A percentile compares a stretch with the other conserved stretches of the same genome.
Conservation (phyloP, 1,140 invertebrate species). For the Brachionus koreanus region DNA sequence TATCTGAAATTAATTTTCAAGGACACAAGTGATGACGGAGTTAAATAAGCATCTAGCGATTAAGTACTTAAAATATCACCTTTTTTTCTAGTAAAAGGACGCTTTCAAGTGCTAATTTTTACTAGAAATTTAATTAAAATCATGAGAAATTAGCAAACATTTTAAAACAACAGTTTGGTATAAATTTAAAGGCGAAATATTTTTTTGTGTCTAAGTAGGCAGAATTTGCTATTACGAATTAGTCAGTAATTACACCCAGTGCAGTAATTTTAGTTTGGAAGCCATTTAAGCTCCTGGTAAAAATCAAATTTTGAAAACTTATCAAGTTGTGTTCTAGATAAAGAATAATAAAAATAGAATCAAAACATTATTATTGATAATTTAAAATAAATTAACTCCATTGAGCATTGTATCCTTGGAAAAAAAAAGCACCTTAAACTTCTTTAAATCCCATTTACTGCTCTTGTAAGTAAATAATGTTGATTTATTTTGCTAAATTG, state of each 20-base stretch:
- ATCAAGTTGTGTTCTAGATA: neutral
- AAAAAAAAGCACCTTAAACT: neutral
- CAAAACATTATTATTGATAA: neutral
- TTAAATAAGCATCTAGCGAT: neutral
- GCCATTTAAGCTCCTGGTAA: neutral
- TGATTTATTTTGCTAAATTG: neutral
- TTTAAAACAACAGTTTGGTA: neutral
- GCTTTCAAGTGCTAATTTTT: neutral
- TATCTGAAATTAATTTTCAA: neutral
- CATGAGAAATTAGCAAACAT: neutral
- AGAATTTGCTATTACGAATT: neutral
- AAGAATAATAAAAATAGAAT: neutral
- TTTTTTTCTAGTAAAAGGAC: neutral
- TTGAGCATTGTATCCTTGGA: neutral
- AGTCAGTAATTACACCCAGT: neutral
- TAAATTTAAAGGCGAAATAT: neutral
- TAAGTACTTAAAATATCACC: neutral
- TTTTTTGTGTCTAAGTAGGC: neutral
- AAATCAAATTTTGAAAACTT: neutral
- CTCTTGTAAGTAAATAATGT: neutral
- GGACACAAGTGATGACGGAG: neutral
- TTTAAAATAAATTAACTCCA: neutral
- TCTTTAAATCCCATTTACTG: neutral
- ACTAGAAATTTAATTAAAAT: neutral
- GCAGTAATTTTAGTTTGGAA: neutral